Evolutionary conservation across 1,140 invertebrate species (phyloP), one percentile per base, ranked within the genome.

Genomic region (Dreissena rostriformis): DNA sequence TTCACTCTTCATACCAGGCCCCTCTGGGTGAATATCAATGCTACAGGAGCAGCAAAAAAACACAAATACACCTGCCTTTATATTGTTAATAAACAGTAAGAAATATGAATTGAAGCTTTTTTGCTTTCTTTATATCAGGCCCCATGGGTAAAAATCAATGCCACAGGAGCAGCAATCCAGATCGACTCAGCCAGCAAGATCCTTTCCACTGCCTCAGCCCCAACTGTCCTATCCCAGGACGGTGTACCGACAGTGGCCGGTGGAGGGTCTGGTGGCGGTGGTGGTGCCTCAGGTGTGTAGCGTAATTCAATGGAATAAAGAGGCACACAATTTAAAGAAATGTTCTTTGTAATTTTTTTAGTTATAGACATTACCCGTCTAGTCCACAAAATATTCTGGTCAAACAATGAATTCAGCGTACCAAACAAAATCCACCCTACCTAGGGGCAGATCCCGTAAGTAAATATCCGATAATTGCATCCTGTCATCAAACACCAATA

Each of bases 191-290:
- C 90, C 24, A 87, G 81, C 28, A 67, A 86, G 11, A 90, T 91
- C 53, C 76, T 89, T 71, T 68, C 82, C 49, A 84, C 73, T 57
- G 52, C 26, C 63, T 70, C n/a, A 65, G 88, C 88, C 19, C 86
- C 70, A 26, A 26, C 29, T 57, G 80, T 85, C 55, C 80, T 83
- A 14, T 53, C 83, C 1, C 87, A 88, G 53, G 86, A 83, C 70
- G 90, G 89, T 39, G 82, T 88, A 26, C 53, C 86, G 61, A 86
- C 86, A n/a, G 75, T 76, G 26, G 52, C 74, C 39, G 90, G 89
- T 85, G 90, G 89, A 80, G 90, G 89, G 6, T 87, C 88, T 73
- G 90, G 90, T 49, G 90, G 88, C n/a, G 89, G 90, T 17, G 84
- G 86, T 84, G 90, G 86, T 57, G 90, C 86, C 22, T 86, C 86